Evolutionary conservation across 2,797 vertebrate genomes (phyloP), one percentile per base, ranked within the genome.

Genomic region (Centroberyx gerrardi): DNA sequence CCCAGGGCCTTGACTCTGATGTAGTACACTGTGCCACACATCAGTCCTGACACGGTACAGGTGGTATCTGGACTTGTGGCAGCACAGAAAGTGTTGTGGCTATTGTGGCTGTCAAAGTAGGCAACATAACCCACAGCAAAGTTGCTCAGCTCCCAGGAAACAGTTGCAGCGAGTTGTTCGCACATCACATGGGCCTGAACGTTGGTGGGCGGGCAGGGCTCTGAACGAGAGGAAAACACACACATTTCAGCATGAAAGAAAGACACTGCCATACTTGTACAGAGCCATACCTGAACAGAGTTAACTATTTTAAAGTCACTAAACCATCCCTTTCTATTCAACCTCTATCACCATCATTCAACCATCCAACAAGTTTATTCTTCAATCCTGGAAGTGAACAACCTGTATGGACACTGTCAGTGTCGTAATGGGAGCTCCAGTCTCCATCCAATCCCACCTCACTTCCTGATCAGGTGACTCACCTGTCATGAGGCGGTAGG

Each of bases 121-220:
- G 87, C 92, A 0, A 86, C 51, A 15, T 94, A 95, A 67, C 86
- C 90, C 62, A 88, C 58, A 6, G 94, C 89, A 0, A 84, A 81
- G 38, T 70, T 12, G 29, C 92, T 95, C 71, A 67, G 68, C 38
- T 94, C 80, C 95, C 95, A 96, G 67, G 89, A 93, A 2, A 93
- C 84, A 0, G 80, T 79, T 0, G 66, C 88, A 0, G 52, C 55
- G 0, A 80, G 82, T 5, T 86, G 85, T 4, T 77, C 71, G 56
- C 94, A 95, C 5, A n/a, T 54, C 63, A 90, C 7, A 2, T 18
- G 76, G 60, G 87, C 92, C 59, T 83, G 77, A 44, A 95, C 29
- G 3, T 91, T 88, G 53, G 72, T 82, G 1, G 95, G 95, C 1
- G 93, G 84, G 80, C 95, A 96, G 4, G 94, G 94, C 29, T 92